Conservation (phyloP, 2,888 invertebrate species). For the Ormyrus nitidulus region DNA sequence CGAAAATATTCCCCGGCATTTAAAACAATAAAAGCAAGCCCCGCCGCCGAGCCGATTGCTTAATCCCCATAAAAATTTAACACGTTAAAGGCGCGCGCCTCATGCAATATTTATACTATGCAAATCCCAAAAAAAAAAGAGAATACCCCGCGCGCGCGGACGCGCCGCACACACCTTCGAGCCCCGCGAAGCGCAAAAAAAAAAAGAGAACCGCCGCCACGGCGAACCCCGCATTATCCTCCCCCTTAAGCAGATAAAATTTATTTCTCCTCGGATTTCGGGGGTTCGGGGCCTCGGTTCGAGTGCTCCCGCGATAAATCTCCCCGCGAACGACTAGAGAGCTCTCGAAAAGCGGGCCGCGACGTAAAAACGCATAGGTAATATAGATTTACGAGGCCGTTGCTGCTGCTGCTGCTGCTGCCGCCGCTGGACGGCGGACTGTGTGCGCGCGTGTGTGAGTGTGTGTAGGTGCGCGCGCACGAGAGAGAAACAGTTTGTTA, state of each 20-base stretch:
- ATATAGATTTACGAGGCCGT: constrained; percentile 72
- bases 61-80: background rate
- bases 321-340: constrained; percentile 26
- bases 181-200: too few relatives aligned
- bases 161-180: too few relatives aligned
- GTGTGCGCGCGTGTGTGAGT: constrained; percentile 20
- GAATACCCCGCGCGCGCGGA: too few relatives aligned
- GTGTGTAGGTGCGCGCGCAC: constrained; percentile 34
- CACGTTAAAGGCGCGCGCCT: background rate
- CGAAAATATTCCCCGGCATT: too few relatives aligned
- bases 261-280: constrained; percentile 34
- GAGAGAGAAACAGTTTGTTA: constrained; percentile 55
- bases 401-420: constrained; percentile 59
- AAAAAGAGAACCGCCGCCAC: too few relatives aligned
- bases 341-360: constrained; percentile 47
- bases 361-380: constrained; percentile 61
- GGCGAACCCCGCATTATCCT: background rate
- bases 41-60: too few relatives aligned
- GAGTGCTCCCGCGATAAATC: constrained; percentile 33
- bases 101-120: background rate
- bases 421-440: background rate
- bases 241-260: constrained; percentile 15
- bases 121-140: background rate
- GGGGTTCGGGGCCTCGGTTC: background rate
- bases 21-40: too few relatives aligned